A percentile compares a stretch with the other conserved stretches of the same genome.
Conservation (phyloP, 2,888 invertebrate genomes). For the Platypus cylindrus region DNA sequence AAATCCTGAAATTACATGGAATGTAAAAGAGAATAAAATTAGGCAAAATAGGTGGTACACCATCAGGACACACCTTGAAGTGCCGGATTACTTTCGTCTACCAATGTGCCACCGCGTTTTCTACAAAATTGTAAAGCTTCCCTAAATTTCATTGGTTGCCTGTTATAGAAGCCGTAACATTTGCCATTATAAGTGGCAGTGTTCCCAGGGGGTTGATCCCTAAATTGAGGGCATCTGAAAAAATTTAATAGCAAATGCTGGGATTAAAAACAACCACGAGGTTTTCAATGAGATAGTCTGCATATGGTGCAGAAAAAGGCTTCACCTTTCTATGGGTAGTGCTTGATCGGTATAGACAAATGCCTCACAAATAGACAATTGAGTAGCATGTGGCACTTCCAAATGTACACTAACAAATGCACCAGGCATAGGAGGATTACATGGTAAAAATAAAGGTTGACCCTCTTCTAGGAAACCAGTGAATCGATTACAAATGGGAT, state of each 20-base stretch:
- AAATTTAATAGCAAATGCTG: not conserved
- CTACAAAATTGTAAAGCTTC: conserved; percentile 72
- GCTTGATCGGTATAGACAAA: conserved; percentile 92
- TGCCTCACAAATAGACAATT: conserved; percentile 82
- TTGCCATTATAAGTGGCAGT: conserved; percentile 90
- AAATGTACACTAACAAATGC: conserved; percentile 88
- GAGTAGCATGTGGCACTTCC: conserved; percentile 60
- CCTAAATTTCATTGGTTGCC: conserved; percentile 67
- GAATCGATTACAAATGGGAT: conserved; percentile 85
- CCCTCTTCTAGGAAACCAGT: conserved; percentile 79
- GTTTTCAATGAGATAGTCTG: not conserved
- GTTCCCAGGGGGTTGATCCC: conserved; percentile 86
- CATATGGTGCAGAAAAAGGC: not conserved
- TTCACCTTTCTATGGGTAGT: conserved; percentile 67
- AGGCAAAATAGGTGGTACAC: not conserved
- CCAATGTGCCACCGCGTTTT: conserved; percentile 64
- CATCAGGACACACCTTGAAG: conserved; percentile 62
- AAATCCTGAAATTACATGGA: conserved; percentile 36
- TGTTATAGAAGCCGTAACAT: conserved; percentile 87
- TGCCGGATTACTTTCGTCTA: conserved; percentile 87
- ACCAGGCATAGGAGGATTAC: conserved; percentile 90
- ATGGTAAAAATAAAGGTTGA: conserved; percentile 80
- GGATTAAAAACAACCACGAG: not conserved
- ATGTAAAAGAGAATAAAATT: not conserved
- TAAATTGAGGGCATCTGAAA: conserved; percentile 65